phyloP scores from a whole-genome alignment of 2,797 vertebrate species.

The Sebastes steindachneri region DNA sequence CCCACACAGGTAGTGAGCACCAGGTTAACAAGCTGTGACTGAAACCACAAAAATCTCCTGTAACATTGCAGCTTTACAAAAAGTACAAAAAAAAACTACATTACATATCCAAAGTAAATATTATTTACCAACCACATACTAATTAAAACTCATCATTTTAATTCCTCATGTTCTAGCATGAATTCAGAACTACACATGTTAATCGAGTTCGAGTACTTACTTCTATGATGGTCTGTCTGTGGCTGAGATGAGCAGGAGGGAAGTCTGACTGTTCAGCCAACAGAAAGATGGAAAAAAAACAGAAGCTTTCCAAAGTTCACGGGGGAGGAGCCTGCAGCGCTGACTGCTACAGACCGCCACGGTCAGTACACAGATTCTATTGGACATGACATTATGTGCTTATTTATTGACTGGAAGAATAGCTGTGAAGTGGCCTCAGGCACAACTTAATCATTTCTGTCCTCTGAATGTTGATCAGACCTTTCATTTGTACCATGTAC shows the following conservation, averaged over 20 bases:
- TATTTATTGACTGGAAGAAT: neutral
- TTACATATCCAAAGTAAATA: neutral
- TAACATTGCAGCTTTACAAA: neutral
- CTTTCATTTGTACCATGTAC: neutral
- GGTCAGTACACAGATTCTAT: neutral
- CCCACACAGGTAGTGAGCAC: neutral
- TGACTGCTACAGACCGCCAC: neutral
- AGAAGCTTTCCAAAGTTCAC: slow-evolving; percentile 69
- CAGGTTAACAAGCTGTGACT: neutral
- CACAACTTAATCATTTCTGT: neutral
- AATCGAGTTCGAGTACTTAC: slow-evolving; percentile 41
- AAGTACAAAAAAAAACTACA: neutral
- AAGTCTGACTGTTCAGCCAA: neutral
- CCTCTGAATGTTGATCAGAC: neutral
- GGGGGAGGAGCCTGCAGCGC: slow-evolving; percentile 71
- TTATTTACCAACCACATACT: neutral
- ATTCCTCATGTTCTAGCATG: neutral
- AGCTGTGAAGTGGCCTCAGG: neutral
- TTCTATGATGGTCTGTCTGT: neutral
- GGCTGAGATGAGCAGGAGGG: slow-evolving; percentile 3
- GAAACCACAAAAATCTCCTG: neutral
- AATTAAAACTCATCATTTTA: neutral
- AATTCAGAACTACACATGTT: neutral
- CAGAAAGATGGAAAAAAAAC: neutral
- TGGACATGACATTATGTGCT: neutral